phyloP scores from a whole-genome alignment of 1,140 invertebrate species.

The Teleopsis dalmanni region DNA sequence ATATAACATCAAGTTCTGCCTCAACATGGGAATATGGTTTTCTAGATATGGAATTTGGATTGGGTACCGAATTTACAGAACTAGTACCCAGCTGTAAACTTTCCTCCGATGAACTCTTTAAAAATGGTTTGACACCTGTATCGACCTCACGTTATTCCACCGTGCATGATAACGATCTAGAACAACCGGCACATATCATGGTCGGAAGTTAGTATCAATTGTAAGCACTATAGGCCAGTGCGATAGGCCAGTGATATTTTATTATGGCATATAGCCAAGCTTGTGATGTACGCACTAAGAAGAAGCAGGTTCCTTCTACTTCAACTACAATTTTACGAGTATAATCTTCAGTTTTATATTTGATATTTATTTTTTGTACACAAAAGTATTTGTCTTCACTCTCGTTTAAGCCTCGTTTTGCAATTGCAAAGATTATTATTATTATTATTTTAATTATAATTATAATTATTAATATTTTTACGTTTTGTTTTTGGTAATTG shows the following conservation, averaged over 20 bases:
- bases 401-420: no score
- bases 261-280: no score
- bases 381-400: no score
- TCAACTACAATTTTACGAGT: no score
- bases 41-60: conserved; percentile 50
- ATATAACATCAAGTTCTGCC: conserved; percentile 23
- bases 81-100: conserved; percentile 53
- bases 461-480: no score
- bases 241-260: no score
- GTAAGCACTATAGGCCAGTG: no score
- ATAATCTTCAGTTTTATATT: no score
- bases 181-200: conserved; percentile 43
- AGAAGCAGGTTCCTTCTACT: conserved; percentile 5
- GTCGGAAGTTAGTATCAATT: conserved; percentile 45
- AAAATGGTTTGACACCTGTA: conserved; percentile 29
- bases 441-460: no score
- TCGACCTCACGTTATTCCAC: conserved; percentile 20
- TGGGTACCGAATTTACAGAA: conserved; percentile 51
- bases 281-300: background rate
- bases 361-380: no score
- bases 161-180: conserved; percentile 37
- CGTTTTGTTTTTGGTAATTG: no score
- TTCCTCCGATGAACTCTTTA: conserved; percentile 61
- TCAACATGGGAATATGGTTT: conserved; percentile 42
- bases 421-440: no score